Percentiles rank a stretch among this genome's conserved stretches.
Conservation (phyloP, 2,888 invertebrate species). For the Tiliacea aurago region DNA sequence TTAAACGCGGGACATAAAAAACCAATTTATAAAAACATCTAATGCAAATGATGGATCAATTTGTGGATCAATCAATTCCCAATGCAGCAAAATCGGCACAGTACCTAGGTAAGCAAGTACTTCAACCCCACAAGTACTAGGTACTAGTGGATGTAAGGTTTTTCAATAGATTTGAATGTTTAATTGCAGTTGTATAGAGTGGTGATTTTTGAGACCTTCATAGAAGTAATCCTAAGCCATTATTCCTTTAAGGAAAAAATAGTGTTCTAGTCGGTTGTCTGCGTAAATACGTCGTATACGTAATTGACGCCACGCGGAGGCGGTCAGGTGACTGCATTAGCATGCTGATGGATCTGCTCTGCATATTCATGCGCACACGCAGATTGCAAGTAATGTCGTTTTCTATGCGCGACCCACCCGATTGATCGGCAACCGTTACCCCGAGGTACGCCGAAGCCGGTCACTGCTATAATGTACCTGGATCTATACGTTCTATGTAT, state of each 20-base stretch:
- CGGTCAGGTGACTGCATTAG: conserved; percentile 72
- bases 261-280: conserved; percentile 24
- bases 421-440: conserved; percentile 66
- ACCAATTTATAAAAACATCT: background rate
- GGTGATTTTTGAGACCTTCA: background rate
- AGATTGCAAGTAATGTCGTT: conserved; percentile 65
- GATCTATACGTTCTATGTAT: conserved; percentile 15
- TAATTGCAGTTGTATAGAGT: background rate
- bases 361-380: conserved; percentile 74
- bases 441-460: conserved; percentile 55
- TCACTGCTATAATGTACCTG: conserved; percentile 35
- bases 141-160: background rate
- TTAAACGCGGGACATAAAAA: too few species aligned
- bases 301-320: conserved; percentile 67
- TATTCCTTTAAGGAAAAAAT: conserved; percentile 6
- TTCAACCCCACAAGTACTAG: background rate
- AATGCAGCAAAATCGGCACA: background rate
- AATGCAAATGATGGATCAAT: conserved; percentile 31
- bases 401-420: conserved; percentile 64
- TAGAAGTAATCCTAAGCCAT: background rate
- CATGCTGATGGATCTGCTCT: conserved; percentile 77
- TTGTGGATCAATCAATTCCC: conserved; percentile 21
- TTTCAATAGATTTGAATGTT: background rate
- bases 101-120: background rate
- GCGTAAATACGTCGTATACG: conserved; percentile 61